Evolutionary conservation across 2,113 vertebrate genomes (phyloP).

Genomic region (Serilophus lunatus): DNA sequence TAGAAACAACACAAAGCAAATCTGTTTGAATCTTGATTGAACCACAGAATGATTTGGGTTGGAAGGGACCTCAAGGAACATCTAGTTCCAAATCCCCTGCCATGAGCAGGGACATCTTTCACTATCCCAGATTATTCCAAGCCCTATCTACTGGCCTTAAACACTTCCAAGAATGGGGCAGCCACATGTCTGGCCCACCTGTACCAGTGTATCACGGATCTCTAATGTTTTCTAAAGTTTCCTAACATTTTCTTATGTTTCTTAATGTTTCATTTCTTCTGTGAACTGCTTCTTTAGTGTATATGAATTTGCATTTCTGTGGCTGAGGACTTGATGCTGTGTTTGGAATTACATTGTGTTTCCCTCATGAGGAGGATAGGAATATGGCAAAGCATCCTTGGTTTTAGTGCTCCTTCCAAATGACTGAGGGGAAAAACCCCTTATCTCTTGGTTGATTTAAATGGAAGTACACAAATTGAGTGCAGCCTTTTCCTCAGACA

Average conservation of each 20-base stretch:
- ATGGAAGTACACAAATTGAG: fast-evolving
- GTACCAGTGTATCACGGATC: not conserved
- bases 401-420: not conserved
- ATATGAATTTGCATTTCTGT: not conserved
- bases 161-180: not conserved
- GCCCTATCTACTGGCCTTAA: not conserved
- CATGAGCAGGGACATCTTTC: not conserved
- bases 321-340: not conserved
- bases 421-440: not conserved
- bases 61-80: not conserved
- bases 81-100: not conserved
- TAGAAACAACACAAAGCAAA: not conserved
- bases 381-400: not conserved
- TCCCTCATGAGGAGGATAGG: not conserved
- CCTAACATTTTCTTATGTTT: not conserved
- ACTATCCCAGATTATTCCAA: not conserved
- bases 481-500: not conserved
- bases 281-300: not conserved
- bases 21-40: not conserved
- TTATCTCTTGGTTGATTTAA: not conserved
- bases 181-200: not conserved
- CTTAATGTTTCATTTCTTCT: not conserved
- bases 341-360: not conserved
- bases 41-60: not conserved
- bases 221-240: not conserved